Conservation (phyloP, 2,888 invertebrate genomes). For the Protophormia terraenovae region DNA sequence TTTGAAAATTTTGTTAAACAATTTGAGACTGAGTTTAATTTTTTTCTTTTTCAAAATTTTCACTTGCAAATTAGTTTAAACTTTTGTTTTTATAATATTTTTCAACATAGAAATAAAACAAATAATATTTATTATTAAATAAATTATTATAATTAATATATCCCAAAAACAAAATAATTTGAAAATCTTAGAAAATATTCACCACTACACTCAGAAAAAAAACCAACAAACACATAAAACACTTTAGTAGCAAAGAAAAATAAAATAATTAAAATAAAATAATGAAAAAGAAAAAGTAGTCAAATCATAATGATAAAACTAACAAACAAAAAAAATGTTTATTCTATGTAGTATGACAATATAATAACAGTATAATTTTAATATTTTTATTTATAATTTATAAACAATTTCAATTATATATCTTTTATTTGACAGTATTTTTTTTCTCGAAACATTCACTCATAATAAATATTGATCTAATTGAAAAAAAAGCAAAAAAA, state of each 20-base stretch:
- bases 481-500: neutral
- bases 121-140: constrained; percentile 1
- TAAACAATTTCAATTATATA: constrained; percentile 1
- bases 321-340: neutral
- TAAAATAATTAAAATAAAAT: constrained; percentile 19
- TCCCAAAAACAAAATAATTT: constrained; percentile 1
- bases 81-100: constrained; percentile 1
- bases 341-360: constrained; percentile 69
- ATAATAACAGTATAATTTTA: constrained; percentile 34
- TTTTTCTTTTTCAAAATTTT: constrained; percentile 38
- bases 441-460: neutral
- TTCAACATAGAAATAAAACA: neutral
- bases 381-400: constrained; percentile 2
- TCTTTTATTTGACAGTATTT: neutral
- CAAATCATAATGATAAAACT: constrained; percentile 47
- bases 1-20: constrained; percentile 53
- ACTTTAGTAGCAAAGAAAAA: constrained; percentile 52
- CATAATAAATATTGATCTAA: constrained; percentile 5
- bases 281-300: constrained; percentile 26
- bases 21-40: constrained; percentile 68
- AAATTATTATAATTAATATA: constrained; percentile 15
- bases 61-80: constrained; percentile 63
- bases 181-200: constrained; percentile 39
- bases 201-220: constrained; percentile 43
- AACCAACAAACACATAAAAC: constrained; percentile 29